A percentile compares a stretch with the other conserved stretches of the same genome.
Evolutionary conservation across 1,140 invertebrate species (phyloP).

Genomic region (Zaprionus kolodkinae): DNA sequence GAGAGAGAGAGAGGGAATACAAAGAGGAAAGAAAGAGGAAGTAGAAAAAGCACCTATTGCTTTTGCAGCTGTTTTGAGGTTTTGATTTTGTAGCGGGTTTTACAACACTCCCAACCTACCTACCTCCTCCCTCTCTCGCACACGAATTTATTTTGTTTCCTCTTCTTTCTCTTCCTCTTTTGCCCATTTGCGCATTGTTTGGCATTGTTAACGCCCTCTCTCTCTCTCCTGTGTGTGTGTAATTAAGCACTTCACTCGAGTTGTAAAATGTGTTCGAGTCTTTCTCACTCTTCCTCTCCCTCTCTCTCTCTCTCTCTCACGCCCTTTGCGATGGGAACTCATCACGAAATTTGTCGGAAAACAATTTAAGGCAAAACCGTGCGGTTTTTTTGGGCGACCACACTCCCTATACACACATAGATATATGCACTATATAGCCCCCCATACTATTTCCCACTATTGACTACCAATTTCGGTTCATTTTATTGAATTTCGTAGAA

Average conservation of each 20-base stretch:
- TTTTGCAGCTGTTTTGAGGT: conserved; percentile 37
- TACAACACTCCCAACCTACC: conserved; percentile 21
- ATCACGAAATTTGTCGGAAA: conserved; percentile 68
- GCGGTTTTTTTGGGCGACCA: conserved; percentile 28
- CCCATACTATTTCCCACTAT: conserved; percentile 31
- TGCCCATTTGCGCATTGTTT: conserved; percentile 58
- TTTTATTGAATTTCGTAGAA: conserved; percentile 69
- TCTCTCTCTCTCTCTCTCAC: conserved; percentile 18
- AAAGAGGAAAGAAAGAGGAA: background rate
- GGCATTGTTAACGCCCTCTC: conserved; percentile 41
- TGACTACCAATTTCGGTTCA: conserved; percentile 56
- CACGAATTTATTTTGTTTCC: conserved; percentile 53
- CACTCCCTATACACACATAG: conserved; percentile 15
- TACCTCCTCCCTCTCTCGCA: background rate
- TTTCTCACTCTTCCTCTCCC: conserved; percentile 19
- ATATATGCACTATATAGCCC: conserved; percentile 6
- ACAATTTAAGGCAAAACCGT: conserved; percentile 74
- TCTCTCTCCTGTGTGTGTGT: conserved; percentile 37
- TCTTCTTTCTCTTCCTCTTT: conserved; percentile 22
- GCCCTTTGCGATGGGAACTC: conserved; percentile 4
- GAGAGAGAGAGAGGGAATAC: background rate
- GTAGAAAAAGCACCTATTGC: conserved; percentile 21
- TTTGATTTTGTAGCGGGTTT: conserved; percentile 67
- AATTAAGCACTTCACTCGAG: conserved; percentile 78
- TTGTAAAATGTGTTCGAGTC: conserved; percentile 73